Percentiles rank a stretch among this genome's conserved stretches.
Conservation (phyloP, 1,140 invertebrate genomes). For the Drosophila elegans region DNA sequence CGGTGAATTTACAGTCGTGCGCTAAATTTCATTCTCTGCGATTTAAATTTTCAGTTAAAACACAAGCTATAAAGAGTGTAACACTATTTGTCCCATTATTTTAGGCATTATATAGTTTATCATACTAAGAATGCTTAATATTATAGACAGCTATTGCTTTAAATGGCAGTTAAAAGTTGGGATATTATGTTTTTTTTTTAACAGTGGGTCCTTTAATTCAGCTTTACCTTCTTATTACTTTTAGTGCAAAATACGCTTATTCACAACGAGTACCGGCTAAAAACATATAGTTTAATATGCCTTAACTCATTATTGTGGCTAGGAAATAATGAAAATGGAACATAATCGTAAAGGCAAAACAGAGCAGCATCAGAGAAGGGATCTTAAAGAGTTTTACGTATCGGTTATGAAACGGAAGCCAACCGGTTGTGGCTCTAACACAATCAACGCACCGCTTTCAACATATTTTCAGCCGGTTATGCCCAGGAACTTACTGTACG, state of each 20-base stretch:
- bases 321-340: background rate
- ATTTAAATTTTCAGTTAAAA: background rate
- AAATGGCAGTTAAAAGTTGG: background rate
- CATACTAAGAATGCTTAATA: too few species aligned
- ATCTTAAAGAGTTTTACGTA: background rate
- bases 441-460: slow-evolving; percentile 8
- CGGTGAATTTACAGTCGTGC: slow-evolving; percentile 1
- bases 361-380: background rate
- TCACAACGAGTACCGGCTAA: background rate
- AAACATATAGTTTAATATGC: background rate
- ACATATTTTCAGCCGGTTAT: slow-evolving; percentile 9
- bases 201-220: too few species aligned
- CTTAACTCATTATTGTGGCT: background rate
- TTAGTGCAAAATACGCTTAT: too few species aligned
- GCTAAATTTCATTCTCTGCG: too few species aligned
- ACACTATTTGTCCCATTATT: too few species aligned
- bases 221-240: too few species aligned
- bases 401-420: slow-evolving; percentile 16
- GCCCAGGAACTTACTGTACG: slow-evolving; percentile 22
- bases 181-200: too few species aligned
- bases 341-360: background rate
- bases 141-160: too few species aligned
- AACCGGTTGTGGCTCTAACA: slow-evolving; percentile 10
- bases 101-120: too few species aligned
- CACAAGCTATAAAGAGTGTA: too few species aligned